Conservation (phyloP, 2,888 invertebrate genomes). For the Diogma glabrata region DNA sequence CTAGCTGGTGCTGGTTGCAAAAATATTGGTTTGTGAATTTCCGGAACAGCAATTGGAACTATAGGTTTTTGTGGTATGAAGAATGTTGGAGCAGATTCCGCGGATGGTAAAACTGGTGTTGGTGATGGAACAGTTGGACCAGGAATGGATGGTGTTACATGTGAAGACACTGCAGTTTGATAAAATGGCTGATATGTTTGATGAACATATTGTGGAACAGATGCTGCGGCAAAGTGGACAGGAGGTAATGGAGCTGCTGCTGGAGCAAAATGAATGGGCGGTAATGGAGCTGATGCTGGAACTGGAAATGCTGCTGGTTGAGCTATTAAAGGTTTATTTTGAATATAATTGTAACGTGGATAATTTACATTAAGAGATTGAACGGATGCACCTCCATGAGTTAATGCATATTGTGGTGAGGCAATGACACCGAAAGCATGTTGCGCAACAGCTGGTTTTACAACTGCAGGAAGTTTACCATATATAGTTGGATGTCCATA, state of each 20-base stretch:
- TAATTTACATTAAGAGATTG: slow-evolving; percentile 3
- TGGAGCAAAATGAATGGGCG: background rate
- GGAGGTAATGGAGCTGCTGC: background rate
- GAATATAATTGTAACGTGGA: slow-evolving; percentile 1
- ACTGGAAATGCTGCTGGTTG: background rate
- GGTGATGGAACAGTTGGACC: background rate
- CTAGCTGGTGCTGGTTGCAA: background rate
- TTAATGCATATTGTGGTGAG: slow-evolving; percentile 1
- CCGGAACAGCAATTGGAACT: background rate
- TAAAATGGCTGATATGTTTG: too few species aligned
- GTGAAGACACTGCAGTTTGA: too few species aligned
- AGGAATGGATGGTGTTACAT: background rate
- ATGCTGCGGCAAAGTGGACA: background rate
- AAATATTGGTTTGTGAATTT: too few species aligned
- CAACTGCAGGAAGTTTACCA: background rate
- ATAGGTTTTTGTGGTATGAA: slow-evolving; percentile 3
- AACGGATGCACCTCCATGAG: slow-evolving; percentile 4
- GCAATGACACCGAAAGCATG: too few species aligned
- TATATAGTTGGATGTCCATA: background rate
- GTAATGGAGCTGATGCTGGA: background rate
- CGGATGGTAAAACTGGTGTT: background rate
- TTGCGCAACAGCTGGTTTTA: too few species aligned
- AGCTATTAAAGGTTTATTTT: slow-evolving; percentile 1
- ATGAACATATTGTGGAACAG: too few species aligned
- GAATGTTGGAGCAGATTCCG: background rate